Evolutionary conservation across 2,888 invertebrate genomes (phyloP).

Genomic region (Auanema freiburgensis): DNA sequence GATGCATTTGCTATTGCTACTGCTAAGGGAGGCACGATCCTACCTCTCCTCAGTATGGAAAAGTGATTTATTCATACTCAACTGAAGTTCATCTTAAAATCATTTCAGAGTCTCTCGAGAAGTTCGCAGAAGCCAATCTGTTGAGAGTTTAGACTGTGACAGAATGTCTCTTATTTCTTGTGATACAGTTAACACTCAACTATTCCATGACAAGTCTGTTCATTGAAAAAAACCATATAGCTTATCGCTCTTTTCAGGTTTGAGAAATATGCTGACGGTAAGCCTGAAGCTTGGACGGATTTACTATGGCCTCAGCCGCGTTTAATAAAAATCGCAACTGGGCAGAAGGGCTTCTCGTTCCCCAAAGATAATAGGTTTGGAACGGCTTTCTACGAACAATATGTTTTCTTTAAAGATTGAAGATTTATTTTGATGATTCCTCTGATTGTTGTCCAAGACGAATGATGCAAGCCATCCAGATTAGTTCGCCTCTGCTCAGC

Average conservation of each 20-base stretch:
- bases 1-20: constrained; percentile 47
- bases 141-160: constrained; percentile 45
- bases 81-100: no score
- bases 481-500: constrained; percentile 39
- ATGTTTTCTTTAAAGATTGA: constrained; percentile 29
- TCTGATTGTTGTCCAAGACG: constrained; percentile 45
- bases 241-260: constrained; percentile 14
- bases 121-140: constrained; percentile 36
- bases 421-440: constrained; percentile 53
- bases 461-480: constrained; percentile 53
- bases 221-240: background rate
- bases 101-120: constrained; percentile 36
- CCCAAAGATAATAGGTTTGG: constrained; percentile 38
- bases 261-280: constrained; percentile 30
- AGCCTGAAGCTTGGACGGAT: constrained; percentile 67
- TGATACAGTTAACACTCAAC: constrained; percentile 38
- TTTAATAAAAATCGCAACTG: constrained; percentile 64
- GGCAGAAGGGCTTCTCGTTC: constrained; percentile 25
- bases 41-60: constrained; percentile 37
- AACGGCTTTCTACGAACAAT: constrained; percentile 5
- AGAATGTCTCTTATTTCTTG: constrained; percentile 44
- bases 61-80: constrained; percentile 17
- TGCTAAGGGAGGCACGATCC: constrained; percentile 26
- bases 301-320: constrained; percentile 73
- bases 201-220: constrained; percentile 34